Base-by-base conservation (phyloP, 2,888 invertebrate genomes). In the Cataglyphis livida region DNA sequence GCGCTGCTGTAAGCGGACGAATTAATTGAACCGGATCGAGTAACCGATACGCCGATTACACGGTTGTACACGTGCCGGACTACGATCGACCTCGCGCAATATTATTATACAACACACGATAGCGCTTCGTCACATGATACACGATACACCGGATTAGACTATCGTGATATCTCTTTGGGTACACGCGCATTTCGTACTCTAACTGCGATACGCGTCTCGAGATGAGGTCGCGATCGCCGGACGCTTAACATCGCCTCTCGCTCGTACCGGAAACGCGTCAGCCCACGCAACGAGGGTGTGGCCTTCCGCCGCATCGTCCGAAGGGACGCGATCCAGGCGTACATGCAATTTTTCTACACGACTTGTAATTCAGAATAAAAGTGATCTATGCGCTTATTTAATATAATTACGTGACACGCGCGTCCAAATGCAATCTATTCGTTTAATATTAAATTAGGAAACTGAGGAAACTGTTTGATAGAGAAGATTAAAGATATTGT, bases 281-380 rank as follows among this genome's bases (percentile, higher is more conserved):
- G 89, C 90, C 91, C 91, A 91, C 90, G 89, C 90, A 90, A 74
- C 79, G 85, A 92, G 93, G 92, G 92, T 92, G 93, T 92, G 92
- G 92, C 90, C 88, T 90, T 89, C 87, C 83, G 85, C 82, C 85
- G 86, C 82, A 68, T 25, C 71, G 25, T 74, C 38, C 81, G 51
- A 54, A 62, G 79, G 79, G 68, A 64, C 74, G 74, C 54, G 59
- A 41, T 81, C 76, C 61, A 66, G 75, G 6, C 48, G 35, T 59
- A 41, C 28, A 12, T 15, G 35, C 25, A 35, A 59, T 18, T 71
- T 59, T 70, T 70, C 7, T 25, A 44, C 7, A 35, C 44, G 3
- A 71, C 18, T 59, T 32, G 12, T 35, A 59, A 59, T 35, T 76
- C 18, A 25, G n/a, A 59, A 12, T 10, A 18, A 0, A 12, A 32